These are phyloP conservation scores for Graphium colonna DNA, from an alignment of 2,888 invertebrate species.

Conservation along the genomic window DNA sequence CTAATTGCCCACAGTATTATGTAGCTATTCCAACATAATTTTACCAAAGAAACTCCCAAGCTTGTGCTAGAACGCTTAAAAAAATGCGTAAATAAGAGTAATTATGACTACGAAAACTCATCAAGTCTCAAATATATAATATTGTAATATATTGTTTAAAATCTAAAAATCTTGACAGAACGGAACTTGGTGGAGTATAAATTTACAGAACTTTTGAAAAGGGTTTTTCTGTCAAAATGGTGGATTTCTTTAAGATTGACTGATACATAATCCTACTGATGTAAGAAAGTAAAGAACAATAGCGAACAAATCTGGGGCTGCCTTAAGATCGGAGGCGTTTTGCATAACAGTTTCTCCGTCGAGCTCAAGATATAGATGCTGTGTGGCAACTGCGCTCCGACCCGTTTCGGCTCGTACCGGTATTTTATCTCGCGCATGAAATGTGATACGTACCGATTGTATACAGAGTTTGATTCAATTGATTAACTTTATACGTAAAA, in stretches of 20 bases:
- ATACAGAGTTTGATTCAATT: neutral
- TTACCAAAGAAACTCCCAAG: neutral
- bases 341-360: slow-evolving; percentile 14
- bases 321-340: slow-evolving; percentile 12
- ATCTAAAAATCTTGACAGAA: neutral
- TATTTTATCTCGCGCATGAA: slow-evolving; percentile 7
- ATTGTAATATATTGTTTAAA: no score
- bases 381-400: slow-evolving; percentile 36
- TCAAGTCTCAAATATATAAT: no score
- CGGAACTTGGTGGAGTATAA: slow-evolving; percentile 24
- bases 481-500: no score
- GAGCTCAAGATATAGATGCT: slow-evolving; percentile 7
- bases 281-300: slow-evolving; percentile 28
- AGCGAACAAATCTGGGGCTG: slow-evolving; percentile 23
- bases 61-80: neutral
- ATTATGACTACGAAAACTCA: slow-evolving; percentile 21
- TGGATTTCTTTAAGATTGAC: no score
- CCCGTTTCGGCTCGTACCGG: slow-evolving; percentile 22
- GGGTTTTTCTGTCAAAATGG: no score
- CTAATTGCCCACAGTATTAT: no score
- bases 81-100: neutral
- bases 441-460: neutral
- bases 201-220: no score
- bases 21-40: no score
- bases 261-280: no score